phyloP scores from a whole-genome alignment of 2,113 vertebrate genomes.

The Plestiodon gilberti region DNA sequence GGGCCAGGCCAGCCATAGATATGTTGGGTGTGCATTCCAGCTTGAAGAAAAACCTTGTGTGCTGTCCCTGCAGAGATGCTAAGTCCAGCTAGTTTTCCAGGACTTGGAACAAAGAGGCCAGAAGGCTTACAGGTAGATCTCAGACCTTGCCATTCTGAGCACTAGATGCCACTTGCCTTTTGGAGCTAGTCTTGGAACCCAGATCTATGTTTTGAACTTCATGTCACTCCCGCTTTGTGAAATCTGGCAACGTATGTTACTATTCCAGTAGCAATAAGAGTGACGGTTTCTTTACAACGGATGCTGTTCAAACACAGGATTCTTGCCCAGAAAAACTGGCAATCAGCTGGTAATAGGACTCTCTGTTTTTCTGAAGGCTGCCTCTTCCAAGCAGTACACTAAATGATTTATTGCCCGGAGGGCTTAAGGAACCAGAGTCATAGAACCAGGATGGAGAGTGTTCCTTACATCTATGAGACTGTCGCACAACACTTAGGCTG shows the following conservation, averaged over 20 bases:
- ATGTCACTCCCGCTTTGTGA: neutral
- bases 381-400: neutral
- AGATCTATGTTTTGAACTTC: neutral
- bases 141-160: neutral
- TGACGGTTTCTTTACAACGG: neutral
- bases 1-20: neutral
- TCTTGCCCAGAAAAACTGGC: slow-evolving; percentile 6
- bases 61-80: neutral
- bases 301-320: neutral
- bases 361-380: neutral
- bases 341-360: neutral
- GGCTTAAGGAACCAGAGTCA: neutral
- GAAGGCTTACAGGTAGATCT: too few species aligned
- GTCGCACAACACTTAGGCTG: neutral
- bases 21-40: too few species aligned
- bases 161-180: neutral
- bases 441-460: neutral
- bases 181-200: neutral
- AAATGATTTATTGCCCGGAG: neutral
- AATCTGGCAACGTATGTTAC: neutral
- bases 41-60: neutral
- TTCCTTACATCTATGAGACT: neutral
- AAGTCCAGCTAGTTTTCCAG: neutral
- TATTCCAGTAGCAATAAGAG: neutral
- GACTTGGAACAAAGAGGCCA: neutral